Evolutionary conservation across 1,140 invertebrate species (phyloP), one percentile per base, ranked within the genome.

Genomic region (Plectrocnemia conspersa): DNA sequence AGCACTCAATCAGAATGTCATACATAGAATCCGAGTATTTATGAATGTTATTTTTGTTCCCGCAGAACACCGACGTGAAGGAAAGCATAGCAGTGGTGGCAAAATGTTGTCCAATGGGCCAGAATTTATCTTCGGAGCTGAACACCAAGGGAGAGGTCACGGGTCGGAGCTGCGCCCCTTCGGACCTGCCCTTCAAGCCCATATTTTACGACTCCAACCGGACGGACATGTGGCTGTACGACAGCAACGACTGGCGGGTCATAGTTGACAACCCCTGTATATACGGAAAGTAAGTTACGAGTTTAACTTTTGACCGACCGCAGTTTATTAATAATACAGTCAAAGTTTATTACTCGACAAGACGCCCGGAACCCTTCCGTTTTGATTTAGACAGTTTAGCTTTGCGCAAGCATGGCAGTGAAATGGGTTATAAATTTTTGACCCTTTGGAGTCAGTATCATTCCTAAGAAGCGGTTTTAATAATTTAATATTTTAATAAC

Each of bases 231-330:
- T 69, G 74, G 25, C 74, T 73, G 10, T 73, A 75, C 11, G 64
- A 74, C 35, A 68, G 65, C 25, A 68, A 76, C 22, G 63, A 68
- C 7, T 79, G 78, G 52, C 72, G 77, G 38, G 77, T 77, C 2
- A 69, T 79, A 18, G 70, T 79, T 16, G 78, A 77, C 2, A 75
- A 77, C 59, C 78, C 79, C 13, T 81, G 79, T 62, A 50, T 54
- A 42, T 72, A 75, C 56, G 72, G 74, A 62, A 80, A 70, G 79
- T 81, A 68, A 64, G 64, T 65, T 45, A 25, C 6, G 9, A 24
- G 4, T 13, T 44, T 44, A 44, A 24, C 2, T 29, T 29, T n/a
- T n/a, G n/a, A 6, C 27, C n/a, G 27, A 7, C n/a, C n/a, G n/a
- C n/a, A n/a, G n/a, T n/a, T n/a, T n/a, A n/a, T n/a, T n/a, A n/a